Evolutionary conservation across 2,113 vertebrate species (phyloP).

Genomic region (Reinhardtius hippoglossoides): DNA sequence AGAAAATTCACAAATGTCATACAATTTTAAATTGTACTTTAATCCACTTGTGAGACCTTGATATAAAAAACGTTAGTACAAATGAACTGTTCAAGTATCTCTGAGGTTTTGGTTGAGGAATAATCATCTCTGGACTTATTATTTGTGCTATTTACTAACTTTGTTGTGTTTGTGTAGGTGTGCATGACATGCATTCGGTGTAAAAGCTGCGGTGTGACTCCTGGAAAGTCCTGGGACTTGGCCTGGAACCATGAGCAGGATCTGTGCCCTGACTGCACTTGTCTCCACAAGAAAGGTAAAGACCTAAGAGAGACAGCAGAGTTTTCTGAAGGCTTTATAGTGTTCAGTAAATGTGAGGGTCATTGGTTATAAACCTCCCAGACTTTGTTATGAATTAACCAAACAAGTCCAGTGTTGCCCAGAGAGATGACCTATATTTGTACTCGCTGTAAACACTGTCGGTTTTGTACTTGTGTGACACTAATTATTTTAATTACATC

Average conservation of each 20-base stretch:
- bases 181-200: slow-evolving; percentile 92
- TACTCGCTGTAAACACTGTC: not conserved
- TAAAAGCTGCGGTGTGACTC: slow-evolving; percentile 90
- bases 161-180: slow-evolving; percentile 76
- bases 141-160: not conserved
- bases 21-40: not conserved
- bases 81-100: not conserved
- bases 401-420: not conserved
- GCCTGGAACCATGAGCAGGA: slow-evolving; percentile 88
- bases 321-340: not conserved
- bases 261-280: slow-evolving; percentile 88
- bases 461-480: not conserved
- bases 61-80: not conserved
- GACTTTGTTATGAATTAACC: not conserved
- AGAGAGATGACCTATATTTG: not conserved
- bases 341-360: not conserved
- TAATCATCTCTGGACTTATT: not conserved
- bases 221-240: slow-evolving; percentile 87
- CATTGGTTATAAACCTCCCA: too few relatives aligned
- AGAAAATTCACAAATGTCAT: not conserved
- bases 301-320: not conserved
- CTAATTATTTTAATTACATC: not conserved
- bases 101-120: too few relatives aligned
- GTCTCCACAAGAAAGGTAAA: slow-evolving; percentile 87
- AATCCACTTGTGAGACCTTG: too few relatives aligned